A percentile compares a stretch with the other conserved stretches of the same genome.
Conservation (phyloP, 2,888 invertebrate genomes). For the Gastrophysa polygoni region DNA sequence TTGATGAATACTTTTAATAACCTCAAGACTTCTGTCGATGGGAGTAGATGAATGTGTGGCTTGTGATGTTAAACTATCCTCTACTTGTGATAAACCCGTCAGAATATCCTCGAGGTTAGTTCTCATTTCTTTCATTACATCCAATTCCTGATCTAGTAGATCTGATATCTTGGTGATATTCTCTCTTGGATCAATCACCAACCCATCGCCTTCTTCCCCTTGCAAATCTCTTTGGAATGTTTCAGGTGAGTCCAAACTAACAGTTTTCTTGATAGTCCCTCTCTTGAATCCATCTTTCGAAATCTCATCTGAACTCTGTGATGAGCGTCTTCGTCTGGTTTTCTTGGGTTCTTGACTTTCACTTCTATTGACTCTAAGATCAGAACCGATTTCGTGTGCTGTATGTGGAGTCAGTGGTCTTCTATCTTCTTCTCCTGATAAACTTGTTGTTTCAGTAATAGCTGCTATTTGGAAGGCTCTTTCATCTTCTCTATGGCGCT, state of each 20-base stretch:
- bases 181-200: slow-evolving; percentile 61
- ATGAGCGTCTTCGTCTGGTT: slow-evolving; percentile 47
- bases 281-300: slow-evolving; percentile 53
- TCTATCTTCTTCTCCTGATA: slow-evolving; percentile 53
- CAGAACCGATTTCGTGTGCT: slow-evolving; percentile 58
- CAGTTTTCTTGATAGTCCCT: slow-evolving; percentile 50
- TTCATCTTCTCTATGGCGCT: slow-evolving; percentile 53
- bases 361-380: slow-evolving; percentile 55
- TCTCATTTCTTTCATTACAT: slow-evolving; percentile 49
- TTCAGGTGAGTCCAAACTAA: slow-evolving; percentile 55
- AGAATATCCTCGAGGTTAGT: slow-evolving; percentile 60
- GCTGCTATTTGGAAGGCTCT: slow-evolving; percentile 55
- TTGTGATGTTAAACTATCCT: slow-evolving; percentile 69
- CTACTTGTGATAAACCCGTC: slow-evolving; percentile 66
- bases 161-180: slow-evolving; percentile 58
- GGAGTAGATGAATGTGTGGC: slow-evolving; percentile 69
- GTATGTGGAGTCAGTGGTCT: slow-evolving; percentile 54
- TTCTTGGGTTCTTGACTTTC: slow-evolving; percentile 59
- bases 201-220: slow-evolving; percentile 65
- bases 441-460: slow-evolving; percentile 56
- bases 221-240: slow-evolving; percentile 61
- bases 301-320: slow-evolving; percentile 61
- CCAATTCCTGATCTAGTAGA: slow-evolving; percentile 51
- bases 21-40: slow-evolving; percentile 70
- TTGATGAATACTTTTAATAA: slow-evolving; percentile 66